A percentile compares a stretch with the other conserved stretches of the same genome.
These are phyloP conservation scores for Mayetiola destructor DNA, from an alignment of 2,888 invertebrate genomes.

Conservation along the genomic window DNA sequence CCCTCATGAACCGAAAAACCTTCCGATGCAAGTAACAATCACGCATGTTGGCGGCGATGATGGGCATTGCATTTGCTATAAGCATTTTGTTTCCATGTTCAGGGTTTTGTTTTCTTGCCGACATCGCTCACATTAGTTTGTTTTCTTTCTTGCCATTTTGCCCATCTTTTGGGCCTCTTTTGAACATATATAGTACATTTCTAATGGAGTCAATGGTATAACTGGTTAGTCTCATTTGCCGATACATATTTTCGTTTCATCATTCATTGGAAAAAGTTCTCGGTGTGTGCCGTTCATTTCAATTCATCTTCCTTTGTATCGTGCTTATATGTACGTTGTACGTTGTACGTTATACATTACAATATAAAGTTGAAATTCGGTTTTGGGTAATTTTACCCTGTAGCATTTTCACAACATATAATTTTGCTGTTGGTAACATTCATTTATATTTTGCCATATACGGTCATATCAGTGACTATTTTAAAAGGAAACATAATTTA, in stretches of 20 bases:
- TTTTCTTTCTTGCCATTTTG: neutral
- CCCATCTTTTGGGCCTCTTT: neutral
- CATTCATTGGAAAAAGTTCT: no score
- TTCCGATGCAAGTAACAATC: neutral
- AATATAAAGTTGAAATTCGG: no score
- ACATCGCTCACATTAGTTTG: no score
- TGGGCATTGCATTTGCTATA: neutral
- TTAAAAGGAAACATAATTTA: neutral
- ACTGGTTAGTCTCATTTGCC: no score
- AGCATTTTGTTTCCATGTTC: neutral
- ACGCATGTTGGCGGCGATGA: neutral
- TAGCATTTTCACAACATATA: neutral
- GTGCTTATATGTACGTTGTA: no score
- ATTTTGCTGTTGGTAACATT: neutral
- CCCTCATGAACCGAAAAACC: neutral
- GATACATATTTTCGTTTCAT: no score
- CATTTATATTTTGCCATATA: neutral
- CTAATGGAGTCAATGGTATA: no score
- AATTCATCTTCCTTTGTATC: no score
- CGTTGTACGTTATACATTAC: no score
- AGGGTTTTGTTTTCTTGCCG: neutral
- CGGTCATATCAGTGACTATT: neutral
- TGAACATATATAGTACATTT: no score
- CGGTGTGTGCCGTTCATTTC: no score
- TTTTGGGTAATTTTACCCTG: neutral